A percentile compares a stretch with the other conserved stretches of the same genome.
These are phyloP conservation scores for Solenopsis fugax DNA, from an alignment of 1,140 invertebrate species.

Conservation along the genomic window DNA sequence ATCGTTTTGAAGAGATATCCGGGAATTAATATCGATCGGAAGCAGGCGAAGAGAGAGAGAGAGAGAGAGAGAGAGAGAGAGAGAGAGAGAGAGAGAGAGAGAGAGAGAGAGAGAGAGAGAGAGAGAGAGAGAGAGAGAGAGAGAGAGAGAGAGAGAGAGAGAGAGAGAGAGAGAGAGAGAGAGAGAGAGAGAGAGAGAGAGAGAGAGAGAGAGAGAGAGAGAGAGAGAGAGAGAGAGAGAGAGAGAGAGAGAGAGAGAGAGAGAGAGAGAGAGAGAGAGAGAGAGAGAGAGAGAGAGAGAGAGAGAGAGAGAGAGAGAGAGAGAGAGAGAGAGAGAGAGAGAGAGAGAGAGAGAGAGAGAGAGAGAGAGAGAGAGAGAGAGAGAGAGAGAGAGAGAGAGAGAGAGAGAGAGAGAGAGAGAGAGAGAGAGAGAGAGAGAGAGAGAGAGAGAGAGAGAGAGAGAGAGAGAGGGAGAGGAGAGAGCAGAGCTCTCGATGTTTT, in stretches of 20 bases:
- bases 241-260: neutral
- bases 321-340: neutral
- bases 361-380: neutral
- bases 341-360: neutral
- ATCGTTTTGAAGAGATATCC: conserved; percentile 29
- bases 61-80: no score
- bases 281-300: neutral
- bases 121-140: neutral
- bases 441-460: no score
- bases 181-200: neutral
- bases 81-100: neutral
- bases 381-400: neutral
- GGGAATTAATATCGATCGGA: conserved; percentile 34
- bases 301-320: neutral
- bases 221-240: neutral
- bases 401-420: neutral
- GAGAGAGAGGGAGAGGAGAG: neutral
- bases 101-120: neutral
- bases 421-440: neutral
- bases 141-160: neutral
- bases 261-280: no score
- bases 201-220: neutral
- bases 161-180: no score
- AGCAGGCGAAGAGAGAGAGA: neutral
- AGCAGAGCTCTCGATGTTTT: conserved; percentile 17